Base-by-base conservation (phyloP, 2,888 invertebrate genomes). In the Phrixothrix hirtus region DNA sequence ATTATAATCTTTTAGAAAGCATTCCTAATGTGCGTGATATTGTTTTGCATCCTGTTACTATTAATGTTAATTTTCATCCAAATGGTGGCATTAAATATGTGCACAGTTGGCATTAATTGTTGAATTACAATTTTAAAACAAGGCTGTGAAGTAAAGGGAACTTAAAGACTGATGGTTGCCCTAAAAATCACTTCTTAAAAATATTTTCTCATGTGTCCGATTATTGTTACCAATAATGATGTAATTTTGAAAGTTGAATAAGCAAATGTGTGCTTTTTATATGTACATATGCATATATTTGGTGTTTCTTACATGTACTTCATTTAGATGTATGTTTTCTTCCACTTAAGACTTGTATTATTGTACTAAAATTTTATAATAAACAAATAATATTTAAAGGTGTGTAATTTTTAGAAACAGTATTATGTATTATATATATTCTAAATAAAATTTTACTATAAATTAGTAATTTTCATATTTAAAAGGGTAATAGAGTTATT, bases 11-110 rank as follows among this genome's bases (percentile, higher is more conserved):
- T 57, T 71, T 84, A 48, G 83, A 83, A 63, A 78, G 79, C 56
- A 76, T 77, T 14, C 77, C 79, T 14, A 77, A 78, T 60, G 79
- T 80, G 13, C 79, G 82, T 0, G 78, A 82, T 25, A 81, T 83
- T 12, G 82, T 87, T 1, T 75, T 93, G 21, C 93, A 93, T 76
- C 92, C 93, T 1, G 89, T 94, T 61, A 92, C 91, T 49, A 93
- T 94, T 53, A 90, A 89, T 71, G 93, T 93, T n/a, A 89, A 89
- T 76, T 92, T 90, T 62, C 73, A 75, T 47, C 71, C 69, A 7
- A 46, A 41, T 17, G 46, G 41, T 11, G 31, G 26, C 25, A 25
- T 17, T 4, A 34, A 46, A 3, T 46, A 21, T 29, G 25, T 46
- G 7, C 45, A 44, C 11, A 36, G 30, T 10, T 52, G 52, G 52